A percentile compares a stretch with the other conserved stretches of the same genome.
These are phyloP conservation scores for Mus spicilegus DNA, from an alignment of 2,113 vertebrate genomes.

Conservation along the genomic window DNA sequence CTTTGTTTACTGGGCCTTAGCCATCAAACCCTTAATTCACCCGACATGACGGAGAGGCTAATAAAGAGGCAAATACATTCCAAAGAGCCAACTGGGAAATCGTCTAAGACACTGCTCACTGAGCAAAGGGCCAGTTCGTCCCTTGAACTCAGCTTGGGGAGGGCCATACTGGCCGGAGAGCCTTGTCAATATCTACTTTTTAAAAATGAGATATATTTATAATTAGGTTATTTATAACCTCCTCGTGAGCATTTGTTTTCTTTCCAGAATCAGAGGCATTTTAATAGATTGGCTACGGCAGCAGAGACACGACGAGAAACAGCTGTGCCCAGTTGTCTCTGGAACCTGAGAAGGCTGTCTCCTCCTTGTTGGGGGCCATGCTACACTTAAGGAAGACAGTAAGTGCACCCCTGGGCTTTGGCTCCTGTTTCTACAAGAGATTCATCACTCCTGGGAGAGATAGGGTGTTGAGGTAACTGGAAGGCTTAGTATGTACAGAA, in stretches of 20 bases:
- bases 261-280: slow-evolving; percentile 50
- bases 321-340: not conserved
- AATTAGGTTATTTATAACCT: slow-evolving; percentile 63
- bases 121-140: not conserved
- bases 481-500: not conserved
- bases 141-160: not conserved
- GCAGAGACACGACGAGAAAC: slow-evolving; percentile 34
- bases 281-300: slow-evolving; percentile 49
- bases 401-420: not conserved
- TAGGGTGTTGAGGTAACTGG: not conserved
- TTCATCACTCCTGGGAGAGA: not conserved
- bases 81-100: not conserved
- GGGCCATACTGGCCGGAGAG: not conserved
- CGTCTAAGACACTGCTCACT: not conserved
- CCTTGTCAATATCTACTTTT: slow-evolving; percentile 66
- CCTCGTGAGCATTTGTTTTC: slow-evolving; percentile 45
- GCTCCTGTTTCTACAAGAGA: not conserved
- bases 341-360: not conserved
- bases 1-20: not conserved
- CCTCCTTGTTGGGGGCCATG: not conserved
- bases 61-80: not conserved
- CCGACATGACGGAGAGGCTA: not conserved
- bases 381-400: not conserved
- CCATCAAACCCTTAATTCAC: not conserved
- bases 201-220: slow-evolving; percentile 62